Conservation (phyloP, 37 sponge, comb jelly and placozoan species). For the Tethya wilhelma region DNA sequence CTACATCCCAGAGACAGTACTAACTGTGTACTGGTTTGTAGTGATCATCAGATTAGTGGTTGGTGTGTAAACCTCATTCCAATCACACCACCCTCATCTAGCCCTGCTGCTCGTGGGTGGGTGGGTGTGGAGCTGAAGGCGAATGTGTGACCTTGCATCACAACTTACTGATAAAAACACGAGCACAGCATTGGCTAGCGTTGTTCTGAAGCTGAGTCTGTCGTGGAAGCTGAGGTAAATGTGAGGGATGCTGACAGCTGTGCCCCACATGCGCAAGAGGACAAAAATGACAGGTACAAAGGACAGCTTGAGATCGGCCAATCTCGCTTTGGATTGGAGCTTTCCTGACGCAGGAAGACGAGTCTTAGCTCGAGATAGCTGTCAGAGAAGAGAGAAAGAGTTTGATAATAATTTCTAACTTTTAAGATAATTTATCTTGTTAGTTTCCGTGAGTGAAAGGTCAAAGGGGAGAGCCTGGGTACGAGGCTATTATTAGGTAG, state of each 20-base stretch:
- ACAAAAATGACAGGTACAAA: conserved; percentile 72
- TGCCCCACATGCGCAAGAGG: conserved; percentile 59
- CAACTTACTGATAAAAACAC: conserved; percentile 18
- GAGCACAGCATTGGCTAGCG: conserved; percentile 9
- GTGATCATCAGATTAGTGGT: too few species aligned
- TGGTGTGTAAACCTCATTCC: too few species aligned
- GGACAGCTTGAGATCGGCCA: conserved; percentile 55
- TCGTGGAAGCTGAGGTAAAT: conserved; percentile 13
- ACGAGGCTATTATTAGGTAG: not conserved
- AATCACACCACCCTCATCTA: not conserved
- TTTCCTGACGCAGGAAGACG: not conserved
- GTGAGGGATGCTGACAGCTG: conserved; percentile 5
- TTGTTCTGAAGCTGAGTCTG: conserved; percentile 9
- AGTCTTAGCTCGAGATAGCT: not conserved
- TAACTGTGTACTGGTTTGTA: not conserved
- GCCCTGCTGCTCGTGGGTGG: too few species aligned
- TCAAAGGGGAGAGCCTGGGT: conserved; percentile 18
- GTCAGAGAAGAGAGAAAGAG: not conserved
- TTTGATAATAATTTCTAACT: not conserved
- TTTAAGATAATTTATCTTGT: not conserved
- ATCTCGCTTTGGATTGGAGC: conserved; percentile 13
- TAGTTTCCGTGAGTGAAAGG: conserved; percentile 33
- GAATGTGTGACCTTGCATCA: not conserved
- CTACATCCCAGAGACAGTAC: not conserved
- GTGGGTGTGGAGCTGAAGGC: too few species aligned